These are phyloP conservation scores for Tragelaphus buxtoni DNA, from an alignment of 2,113 vertebrate genomes.

Conservation along the genomic window DNA sequence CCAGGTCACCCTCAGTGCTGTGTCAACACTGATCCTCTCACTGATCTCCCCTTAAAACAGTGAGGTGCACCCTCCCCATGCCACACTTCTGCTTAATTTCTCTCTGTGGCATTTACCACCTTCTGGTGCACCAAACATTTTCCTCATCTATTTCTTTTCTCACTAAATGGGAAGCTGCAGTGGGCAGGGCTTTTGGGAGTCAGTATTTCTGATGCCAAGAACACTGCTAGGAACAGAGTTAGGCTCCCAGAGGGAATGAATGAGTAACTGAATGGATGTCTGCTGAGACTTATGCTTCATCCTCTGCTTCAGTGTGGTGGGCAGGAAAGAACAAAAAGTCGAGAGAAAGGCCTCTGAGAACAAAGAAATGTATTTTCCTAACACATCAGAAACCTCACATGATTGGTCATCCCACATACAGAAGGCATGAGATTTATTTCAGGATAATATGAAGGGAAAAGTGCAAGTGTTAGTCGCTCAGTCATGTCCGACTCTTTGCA, in stretches of 20 bases:
- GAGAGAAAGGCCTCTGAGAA: background rate
- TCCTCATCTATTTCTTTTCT: background rate
- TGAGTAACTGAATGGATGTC: background rate
- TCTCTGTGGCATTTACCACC: background rate
- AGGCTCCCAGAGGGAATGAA: background rate
- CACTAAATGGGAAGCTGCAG: background rate
- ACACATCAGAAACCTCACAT: background rate
- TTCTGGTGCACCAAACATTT: background rate
- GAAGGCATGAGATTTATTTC: background rate
- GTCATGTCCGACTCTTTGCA: background rate
- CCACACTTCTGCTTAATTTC: background rate
- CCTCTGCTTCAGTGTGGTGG: background rate
- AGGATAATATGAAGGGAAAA: background rate
- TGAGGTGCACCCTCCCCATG: rapidly evolving
- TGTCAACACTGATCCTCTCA: background rate
- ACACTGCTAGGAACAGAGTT: background rate
- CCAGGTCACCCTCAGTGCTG: background rate
- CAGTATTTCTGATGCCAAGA: background rate
- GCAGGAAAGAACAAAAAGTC: background rate
- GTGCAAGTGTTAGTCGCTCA: background rate
- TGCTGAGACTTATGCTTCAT: background rate
- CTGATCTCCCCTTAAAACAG: background rate
- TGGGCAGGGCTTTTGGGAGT: background rate
- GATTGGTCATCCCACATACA: background rate
- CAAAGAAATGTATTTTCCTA: background rate